phyloP scores from a whole-genome alignment of 2,888 invertebrate species.

The Calameuta idolon region DNA sequence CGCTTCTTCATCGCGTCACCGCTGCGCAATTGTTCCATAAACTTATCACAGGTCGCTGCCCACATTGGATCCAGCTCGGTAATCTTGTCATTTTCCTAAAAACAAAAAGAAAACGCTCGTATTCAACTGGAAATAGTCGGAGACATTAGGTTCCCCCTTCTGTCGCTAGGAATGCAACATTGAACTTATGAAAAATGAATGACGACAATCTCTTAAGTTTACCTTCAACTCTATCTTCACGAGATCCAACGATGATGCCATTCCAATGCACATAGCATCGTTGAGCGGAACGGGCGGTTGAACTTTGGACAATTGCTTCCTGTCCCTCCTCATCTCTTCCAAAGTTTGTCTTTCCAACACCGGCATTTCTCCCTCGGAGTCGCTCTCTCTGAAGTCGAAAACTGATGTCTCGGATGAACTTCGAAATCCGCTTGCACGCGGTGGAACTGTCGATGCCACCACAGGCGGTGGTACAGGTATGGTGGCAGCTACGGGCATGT shows the following conservation, averaged over 20 bases:
- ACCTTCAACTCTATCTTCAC: conserved; percentile 62
- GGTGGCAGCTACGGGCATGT: conserved; percentile 42
- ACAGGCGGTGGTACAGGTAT: conserved; percentile 39
- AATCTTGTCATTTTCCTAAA: conserved; percentile 58
- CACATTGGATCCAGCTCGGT: conserved; percentile 70
- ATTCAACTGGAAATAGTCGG: conserved; percentile 9
- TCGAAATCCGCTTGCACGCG: conserved; percentile 68
- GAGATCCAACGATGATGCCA: conserved; percentile 57
- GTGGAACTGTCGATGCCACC: conserved; percentile 56
- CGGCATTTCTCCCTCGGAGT: conserved; percentile 74
- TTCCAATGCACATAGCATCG: conserved; percentile 57
- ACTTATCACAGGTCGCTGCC: conserved; percentile 81
- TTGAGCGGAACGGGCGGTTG: conserved; percentile 69
- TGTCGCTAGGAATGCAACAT: background rate
- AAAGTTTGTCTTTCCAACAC: conserved; percentile 76
- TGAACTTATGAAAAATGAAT: background rate
- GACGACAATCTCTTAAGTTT: conserved; percentile 13
- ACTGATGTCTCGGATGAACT: conserved; percentile 75
- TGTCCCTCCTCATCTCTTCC: conserved; percentile 73
- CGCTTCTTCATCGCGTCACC: conserved; percentile 72
- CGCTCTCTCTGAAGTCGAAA: conserved; percentile 75
- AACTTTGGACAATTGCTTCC: conserved; percentile 73
- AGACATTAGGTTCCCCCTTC: background rate
- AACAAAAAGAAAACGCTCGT: background rate
- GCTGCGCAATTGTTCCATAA: conserved; percentile 80